Conservation (phyloP, 2,113 vertebrate genomes). For the Podarcis raffonei region DNA sequence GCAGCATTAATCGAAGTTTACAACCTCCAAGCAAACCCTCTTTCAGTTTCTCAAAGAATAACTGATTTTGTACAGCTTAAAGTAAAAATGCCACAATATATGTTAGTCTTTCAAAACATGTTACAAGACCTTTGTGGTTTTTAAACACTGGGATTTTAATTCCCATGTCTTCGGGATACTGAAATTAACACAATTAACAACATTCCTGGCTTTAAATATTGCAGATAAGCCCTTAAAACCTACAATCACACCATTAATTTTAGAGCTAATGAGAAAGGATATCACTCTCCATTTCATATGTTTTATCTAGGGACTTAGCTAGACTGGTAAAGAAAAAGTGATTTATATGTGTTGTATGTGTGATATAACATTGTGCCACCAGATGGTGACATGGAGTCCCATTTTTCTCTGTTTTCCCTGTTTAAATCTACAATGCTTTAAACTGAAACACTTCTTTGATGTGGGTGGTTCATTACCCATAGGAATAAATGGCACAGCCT, state of each 20-base stretch:
- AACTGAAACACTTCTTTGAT: too few relatives aligned
- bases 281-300: not conserved
- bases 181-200: not conserved
- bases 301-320: not conserved
- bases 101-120: not conserved
- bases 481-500: not conserved
- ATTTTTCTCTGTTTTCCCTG: too few relatives aligned
- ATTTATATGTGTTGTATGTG: too few relatives aligned
- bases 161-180: not conserved
- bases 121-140: not conserved
- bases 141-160: not conserved
- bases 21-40: not conserved
- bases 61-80: not conserved
- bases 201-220: not conserved
- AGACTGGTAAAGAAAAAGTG: too few relatives aligned
- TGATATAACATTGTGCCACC: too few relatives aligned
- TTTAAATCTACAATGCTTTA: too few relatives aligned
- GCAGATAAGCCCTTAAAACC: not conserved
- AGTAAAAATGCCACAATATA: not conserved
- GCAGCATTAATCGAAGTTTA: not conserved
- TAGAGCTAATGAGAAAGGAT: not conserved
- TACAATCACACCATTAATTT: not conserved
- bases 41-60: not conserved
- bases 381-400: too few relatives aligned
- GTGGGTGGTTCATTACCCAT: not conserved